Evolutionary conservation across 2,113 vertebrate genomes (phyloP).

Genomic region (Chlorodrepanis virens): DNA sequence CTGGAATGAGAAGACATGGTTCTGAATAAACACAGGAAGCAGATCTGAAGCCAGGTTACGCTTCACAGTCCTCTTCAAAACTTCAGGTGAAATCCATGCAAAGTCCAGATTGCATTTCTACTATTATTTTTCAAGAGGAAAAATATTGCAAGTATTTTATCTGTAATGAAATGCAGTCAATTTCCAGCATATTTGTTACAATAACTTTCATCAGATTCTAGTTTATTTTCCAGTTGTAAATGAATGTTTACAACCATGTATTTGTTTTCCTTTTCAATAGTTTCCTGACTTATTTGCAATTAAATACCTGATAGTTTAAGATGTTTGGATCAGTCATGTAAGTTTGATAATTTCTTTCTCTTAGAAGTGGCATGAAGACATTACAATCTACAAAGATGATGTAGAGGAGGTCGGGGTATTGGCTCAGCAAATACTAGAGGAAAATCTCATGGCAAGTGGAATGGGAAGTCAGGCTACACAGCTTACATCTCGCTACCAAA

Average conservation of each 20-base stretch:
- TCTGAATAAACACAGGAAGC: not conserved
- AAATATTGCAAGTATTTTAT: not conserved
- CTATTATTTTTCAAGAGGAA: fast-evolving
- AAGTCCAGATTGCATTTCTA: not conserved
- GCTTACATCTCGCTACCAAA: slow-evolving; percentile 89
- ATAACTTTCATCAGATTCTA: not conserved
- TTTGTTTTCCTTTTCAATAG: not conserved
- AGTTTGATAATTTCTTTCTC: not conserved
- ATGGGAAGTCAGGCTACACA: slow-evolving; percentile 87
- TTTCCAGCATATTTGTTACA: fast-evolving
- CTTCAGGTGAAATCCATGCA: not conserved
- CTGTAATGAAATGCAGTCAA: not conserved
- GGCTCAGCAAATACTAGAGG: slow-evolving; percentile 91
- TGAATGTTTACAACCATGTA: not conserved
- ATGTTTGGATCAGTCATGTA: not conserved
- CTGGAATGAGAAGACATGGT: not conserved
- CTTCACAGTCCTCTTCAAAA: not conserved
- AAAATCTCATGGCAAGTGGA: slow-evolving; percentile 81
- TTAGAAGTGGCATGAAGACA: slow-evolving; percentile 87
- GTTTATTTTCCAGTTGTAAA: not conserved
- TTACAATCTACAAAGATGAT: slow-evolving; percentile 82
- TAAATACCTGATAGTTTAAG: not conserved
- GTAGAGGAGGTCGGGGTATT: slow-evolving; percentile 88
- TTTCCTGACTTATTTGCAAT: not conserved
- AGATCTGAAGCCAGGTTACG: not conserved